Conservation (phyloP, 2,113 vertebrate species). For the Trochalopteron elliotii region DNA sequence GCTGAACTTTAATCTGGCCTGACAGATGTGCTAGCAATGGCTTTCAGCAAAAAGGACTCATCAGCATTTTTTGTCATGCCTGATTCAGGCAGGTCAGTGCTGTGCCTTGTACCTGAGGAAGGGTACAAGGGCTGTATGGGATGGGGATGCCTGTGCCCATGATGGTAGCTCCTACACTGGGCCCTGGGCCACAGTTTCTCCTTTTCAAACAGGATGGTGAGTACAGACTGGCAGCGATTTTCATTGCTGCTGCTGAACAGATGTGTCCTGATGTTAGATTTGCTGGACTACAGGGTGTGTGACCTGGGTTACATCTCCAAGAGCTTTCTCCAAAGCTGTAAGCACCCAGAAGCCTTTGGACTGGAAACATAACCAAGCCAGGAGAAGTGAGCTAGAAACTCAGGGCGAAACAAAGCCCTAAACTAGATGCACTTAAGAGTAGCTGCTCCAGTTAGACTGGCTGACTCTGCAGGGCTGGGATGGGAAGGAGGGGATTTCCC, state of each 20-base stretch:
- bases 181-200: not conserved
- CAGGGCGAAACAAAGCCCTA: not conserved
- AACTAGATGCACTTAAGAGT: not conserved
- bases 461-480: not conserved
- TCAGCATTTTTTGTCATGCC: not conserved
- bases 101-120: rapidly evolving
- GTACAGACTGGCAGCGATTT: not conserved
- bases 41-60: not conserved
- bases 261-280: not conserved
- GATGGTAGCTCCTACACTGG: rapidly evolving
- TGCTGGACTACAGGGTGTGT: not conserved
- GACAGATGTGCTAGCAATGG: not conserved
- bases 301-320: not conserved
- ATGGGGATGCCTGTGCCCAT: not conserved
- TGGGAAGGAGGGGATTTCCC: constrained; percentile 44
- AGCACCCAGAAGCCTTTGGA: not conserved
- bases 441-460: constrained; percentile 28
- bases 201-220: not conserved
- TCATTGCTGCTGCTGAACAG: not conserved
- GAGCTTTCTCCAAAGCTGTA: not conserved
- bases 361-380: not conserved
- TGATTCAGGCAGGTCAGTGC: not conserved
- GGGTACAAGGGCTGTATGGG: not conserved
- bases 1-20: not conserved
- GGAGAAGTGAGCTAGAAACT: not conserved